A percentile compares a stretch with the other conserved stretches of the same genome.
These are phyloP conservation scores for Araneus ventricosus DNA, from an alignment of 1,140 invertebrate species.

Conservation along the genomic window DNA sequence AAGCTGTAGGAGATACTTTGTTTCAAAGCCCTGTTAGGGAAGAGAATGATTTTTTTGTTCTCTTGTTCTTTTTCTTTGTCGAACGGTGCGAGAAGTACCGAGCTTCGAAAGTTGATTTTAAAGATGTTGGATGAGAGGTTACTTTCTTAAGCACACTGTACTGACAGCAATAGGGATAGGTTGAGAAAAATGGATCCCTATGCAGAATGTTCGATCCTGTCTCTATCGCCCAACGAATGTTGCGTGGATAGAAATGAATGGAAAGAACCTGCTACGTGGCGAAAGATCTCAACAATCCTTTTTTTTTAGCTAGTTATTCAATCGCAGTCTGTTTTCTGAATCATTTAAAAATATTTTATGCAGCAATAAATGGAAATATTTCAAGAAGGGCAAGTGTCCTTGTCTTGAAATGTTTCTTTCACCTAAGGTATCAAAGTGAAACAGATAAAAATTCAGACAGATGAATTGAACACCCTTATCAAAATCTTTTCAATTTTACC, in stretches of 20 bases:
- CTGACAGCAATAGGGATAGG: not conserved
- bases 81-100: not conserved
- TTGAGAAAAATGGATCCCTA: not conserved
- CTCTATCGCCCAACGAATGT: not conserved
- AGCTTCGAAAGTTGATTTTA: slow-evolving; percentile 55
- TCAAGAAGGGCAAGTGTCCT: too few species aligned
- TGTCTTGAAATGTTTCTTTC: too few species aligned
- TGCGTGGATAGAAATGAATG: not conserved
- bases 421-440: too few species aligned
- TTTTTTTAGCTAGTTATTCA: too few species aligned
- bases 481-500: too few species aligned
- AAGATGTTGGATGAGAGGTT: slow-evolving; percentile 45
- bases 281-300: too few species aligned
- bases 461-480: too few species aligned
- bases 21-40: slow-evolving; percentile 18
- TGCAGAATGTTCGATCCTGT: not conserved
- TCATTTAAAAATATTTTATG: too few species aligned
- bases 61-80: not conserved
- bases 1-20: slow-evolving; percentile 38
- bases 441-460: too few species aligned
- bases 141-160: slow-evolving; percentile 36
- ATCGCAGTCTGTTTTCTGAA: too few species aligned
- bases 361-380: too few species aligned
- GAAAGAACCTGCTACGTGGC: too few species aligned
- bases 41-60: not conserved